A percentile compares a stretch with the other conserved stretches of the same genome.
These are phyloP conservation scores for Oophaga pumilio DNA, from an alignment of 2,113 vertebrate species.

Conservation along the genomic window DNA sequence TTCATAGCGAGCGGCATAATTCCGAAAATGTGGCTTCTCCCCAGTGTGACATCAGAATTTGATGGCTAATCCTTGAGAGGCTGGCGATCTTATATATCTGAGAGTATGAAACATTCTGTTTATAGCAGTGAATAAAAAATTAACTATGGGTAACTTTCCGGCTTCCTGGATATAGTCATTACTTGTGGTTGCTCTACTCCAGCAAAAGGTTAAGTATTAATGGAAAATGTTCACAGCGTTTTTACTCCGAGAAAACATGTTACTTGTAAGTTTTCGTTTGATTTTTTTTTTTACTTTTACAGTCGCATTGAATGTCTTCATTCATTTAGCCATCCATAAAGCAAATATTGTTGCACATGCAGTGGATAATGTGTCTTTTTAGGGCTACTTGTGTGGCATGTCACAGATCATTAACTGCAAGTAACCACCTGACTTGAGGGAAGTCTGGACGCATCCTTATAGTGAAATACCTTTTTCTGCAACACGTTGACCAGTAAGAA, in stretches of 20 bases:
- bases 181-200: constrained; percentile 77
- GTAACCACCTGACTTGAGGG: constrained; percentile 91
- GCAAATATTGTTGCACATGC: constrained; percentile 99
- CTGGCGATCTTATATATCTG: constrained; percentile 61
- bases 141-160: constrained; percentile 74
- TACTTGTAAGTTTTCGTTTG: constrained; percentile 85
- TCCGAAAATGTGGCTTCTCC: constrained; percentile 11
- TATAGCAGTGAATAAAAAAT: constrained; percentile 71
- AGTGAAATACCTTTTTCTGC: constrained; percentile 86
- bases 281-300: constrained; percentile 83
- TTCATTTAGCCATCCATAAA: constrained; percentile 98
- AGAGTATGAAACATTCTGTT: constrained; percentile 65
- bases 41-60: constrained; percentile 57
- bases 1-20: constrained; percentile 1
- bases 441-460: constrained; percentile 95
- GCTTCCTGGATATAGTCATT: constrained; percentile 73
- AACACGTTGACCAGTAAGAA: constrained; percentile 87
- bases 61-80: constrained; percentile 57
- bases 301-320: constrained; percentile 96
- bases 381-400: constrained; percentile 98
- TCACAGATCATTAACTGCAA: constrained; percentile 95
- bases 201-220: constrained; percentile 87
- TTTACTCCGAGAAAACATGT: constrained; percentile 82
- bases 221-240: constrained; percentile 84
- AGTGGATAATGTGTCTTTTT: constrained; percentile 95